A percentile compares a stretch with the other conserved stretches of the same genome.
Conservation (phyloP, 1,140 invertebrate genomes). For the Cephus cinctus region DNA sequence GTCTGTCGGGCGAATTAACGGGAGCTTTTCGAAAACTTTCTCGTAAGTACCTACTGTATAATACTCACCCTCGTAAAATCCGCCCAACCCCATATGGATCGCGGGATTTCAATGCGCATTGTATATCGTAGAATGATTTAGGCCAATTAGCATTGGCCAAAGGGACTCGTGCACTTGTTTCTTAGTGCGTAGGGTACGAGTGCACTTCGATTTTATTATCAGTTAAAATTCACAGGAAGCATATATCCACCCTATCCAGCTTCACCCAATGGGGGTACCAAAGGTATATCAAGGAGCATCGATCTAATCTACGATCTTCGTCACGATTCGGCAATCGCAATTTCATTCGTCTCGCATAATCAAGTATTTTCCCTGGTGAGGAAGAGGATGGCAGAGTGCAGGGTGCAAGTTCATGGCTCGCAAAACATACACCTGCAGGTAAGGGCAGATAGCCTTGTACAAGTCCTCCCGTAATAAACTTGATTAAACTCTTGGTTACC, state of each 20-base stretch:
- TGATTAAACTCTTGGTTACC: conserved; percentile 22
- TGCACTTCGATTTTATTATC: too few species aligned
- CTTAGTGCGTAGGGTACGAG: too few species aligned
- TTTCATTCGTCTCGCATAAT: conserved; percentile 2
- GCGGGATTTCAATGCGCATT: too few species aligned
- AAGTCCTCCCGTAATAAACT: conserved; percentile 13
- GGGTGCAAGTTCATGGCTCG: background rate
- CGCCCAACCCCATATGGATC: too few species aligned
- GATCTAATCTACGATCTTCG: background rate
- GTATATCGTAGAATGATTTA: too few species aligned
- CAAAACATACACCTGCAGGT: background rate
- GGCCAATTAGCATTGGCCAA: too few species aligned
- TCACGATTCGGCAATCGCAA: conserved; percentile 6
- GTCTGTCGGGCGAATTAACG: background rate
- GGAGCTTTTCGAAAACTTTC: background rate
- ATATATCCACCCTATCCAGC: too few species aligned
- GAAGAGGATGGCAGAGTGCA: background rate
- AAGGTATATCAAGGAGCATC: too few species aligned
- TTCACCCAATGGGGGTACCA: too few species aligned
- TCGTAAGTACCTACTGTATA: too few species aligned
- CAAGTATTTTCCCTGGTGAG: background rate
- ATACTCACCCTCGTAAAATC: conserved; percentile 1
- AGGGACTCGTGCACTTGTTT: too few species aligned
- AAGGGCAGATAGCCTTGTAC: background rate
- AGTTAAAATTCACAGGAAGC: too few species aligned